Evolutionary conservation across 2,888 invertebrate species (phyloP), one percentile per base, ranked within the genome.

Genomic region (Acleris laterana): DNA sequence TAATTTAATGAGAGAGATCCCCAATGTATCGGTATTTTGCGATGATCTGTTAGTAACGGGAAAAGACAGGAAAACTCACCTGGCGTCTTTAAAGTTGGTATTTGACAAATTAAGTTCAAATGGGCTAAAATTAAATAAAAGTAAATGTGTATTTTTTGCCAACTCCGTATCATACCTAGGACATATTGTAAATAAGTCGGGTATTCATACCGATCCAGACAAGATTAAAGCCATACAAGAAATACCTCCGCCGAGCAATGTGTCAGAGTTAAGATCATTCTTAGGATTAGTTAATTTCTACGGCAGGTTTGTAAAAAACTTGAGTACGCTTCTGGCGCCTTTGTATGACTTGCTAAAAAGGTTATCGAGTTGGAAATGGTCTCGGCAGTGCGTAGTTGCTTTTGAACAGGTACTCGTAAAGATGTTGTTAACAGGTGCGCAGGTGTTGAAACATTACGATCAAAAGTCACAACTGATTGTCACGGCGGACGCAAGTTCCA

Each of bases 401-500:
- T 63, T 63, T 44, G 13, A n/a, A n/a, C 32, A 44, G 28, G 48
- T 64, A n/a, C n/a, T n/a, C n/a, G n/a, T n/a, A 3, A 59, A 64
- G 59, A 17, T 19, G 7, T 2, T 25, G 6, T 25, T 64, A 32
- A n/a, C 11, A 1, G 32, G 58, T 19, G 38, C 46, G 13, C 50
- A 59, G 22, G 22, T 22, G 3, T 22, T 22, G 22, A 22, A 22
- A 4, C 22, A 22, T 22, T 22, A 22, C 22, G 3, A 22, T 22
- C 22, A 22, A 22, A 22, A 22, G 2, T 3, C 22, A 22, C 3
- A 22, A 22, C 22, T 22, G 22, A 22, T 22, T 22, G 22, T 22
- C 22, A 22, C 22, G 22, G 22, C 22, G 2, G 22, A 22, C 22
- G 22, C 22, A 4, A 22, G 22, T 22, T 22, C 22, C 22, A 22